phyloP scores from a whole-genome alignment of 1,140 invertebrate species.

The Heliconius hermathena region DNA sequence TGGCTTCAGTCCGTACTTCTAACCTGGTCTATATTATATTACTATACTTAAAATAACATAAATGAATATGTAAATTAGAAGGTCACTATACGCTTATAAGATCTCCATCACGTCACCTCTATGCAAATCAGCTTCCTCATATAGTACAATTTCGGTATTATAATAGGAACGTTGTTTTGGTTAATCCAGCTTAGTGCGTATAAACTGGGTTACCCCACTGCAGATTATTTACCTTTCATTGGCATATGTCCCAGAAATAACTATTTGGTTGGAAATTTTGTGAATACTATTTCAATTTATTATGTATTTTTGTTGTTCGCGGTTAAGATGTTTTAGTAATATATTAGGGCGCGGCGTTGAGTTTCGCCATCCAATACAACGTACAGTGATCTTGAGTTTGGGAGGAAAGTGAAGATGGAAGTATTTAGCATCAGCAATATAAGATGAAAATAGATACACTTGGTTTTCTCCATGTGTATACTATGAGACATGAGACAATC shows the following conservation, averaged over 20 bases:
- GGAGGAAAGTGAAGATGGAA: no score
- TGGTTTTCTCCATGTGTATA: no score
- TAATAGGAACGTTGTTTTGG: slow-evolving; percentile 11
- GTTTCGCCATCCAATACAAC: no score
- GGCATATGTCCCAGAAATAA: not conserved
- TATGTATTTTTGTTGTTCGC: no score
- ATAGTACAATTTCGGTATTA: slow-evolving; percentile 16
- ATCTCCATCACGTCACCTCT: slow-evolving; percentile 8
- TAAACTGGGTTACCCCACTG: not conserved
- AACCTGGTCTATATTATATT: not conserved
- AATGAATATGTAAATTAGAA: slow-evolving; percentile 17
- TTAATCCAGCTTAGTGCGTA: slow-evolving; percentile 4
- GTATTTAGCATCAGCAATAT: no score
- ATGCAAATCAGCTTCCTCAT: slow-evolving; percentile 18
- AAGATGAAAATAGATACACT: no score
- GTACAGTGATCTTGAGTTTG: no score
- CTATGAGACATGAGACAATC: no score
- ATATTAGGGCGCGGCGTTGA: no score
- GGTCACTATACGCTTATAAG: slow-evolving; percentile 20
- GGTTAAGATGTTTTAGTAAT: no score
- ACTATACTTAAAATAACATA: not conserved
- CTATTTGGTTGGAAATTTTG: not conserved
- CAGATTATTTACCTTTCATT: not conserved
- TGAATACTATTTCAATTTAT: not conserved
- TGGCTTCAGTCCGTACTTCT: not conserved